Percentiles rank a stretch among this genome's conserved stretches.
These are phyloP conservation scores for Pluvianellus socialis DNA, from an alignment of 2,113 vertebrate genomes.

Conservation along the genomic window DNA sequence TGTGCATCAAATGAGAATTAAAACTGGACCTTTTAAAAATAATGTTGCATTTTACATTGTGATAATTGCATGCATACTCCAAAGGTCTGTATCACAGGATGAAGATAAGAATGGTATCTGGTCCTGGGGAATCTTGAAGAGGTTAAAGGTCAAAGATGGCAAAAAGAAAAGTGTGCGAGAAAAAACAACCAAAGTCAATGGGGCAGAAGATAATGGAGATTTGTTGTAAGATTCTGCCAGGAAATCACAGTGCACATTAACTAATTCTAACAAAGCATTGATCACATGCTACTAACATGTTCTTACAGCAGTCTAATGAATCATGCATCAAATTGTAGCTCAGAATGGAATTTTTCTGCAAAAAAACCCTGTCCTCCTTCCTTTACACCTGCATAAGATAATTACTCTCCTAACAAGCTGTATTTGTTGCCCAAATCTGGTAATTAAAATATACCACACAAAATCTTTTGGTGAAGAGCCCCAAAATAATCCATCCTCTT, in stretches of 20 bases:
- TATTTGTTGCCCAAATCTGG: background rate
- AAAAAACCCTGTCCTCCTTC: background rate
- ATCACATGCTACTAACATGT: constrained; percentile 74
- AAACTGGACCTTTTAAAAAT: background rate
- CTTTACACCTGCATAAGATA: background rate
- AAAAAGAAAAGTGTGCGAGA: constrained; percentile 83
- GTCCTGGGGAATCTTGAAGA: constrained; percentile 84
- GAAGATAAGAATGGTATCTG: constrained; percentile 78
- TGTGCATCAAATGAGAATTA: background rate
- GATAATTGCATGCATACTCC: constrained; percentile 74
- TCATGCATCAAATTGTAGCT: constrained; percentile 11
- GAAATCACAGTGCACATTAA: constrained; percentile 60
- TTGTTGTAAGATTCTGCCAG: constrained; percentile 83
- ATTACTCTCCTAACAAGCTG: background rate
- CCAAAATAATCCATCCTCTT: background rate
- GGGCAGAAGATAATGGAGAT: constrained; percentile 83
- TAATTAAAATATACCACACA: background rate
- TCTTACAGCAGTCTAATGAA: constrained; percentile 49
- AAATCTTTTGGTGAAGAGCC: background rate
- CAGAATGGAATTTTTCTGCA: background rate
- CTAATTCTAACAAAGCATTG: constrained; percentile 65
- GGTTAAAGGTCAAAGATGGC: constrained; percentile 81
- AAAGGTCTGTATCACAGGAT: constrained; percentile 78
- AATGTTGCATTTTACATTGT: constrained; percentile 43
- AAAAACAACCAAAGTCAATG: constrained; percentile 75